Conservation (phyloP, 1,140 invertebrate species). For the Teleogryllus occipitalis region DNA sequence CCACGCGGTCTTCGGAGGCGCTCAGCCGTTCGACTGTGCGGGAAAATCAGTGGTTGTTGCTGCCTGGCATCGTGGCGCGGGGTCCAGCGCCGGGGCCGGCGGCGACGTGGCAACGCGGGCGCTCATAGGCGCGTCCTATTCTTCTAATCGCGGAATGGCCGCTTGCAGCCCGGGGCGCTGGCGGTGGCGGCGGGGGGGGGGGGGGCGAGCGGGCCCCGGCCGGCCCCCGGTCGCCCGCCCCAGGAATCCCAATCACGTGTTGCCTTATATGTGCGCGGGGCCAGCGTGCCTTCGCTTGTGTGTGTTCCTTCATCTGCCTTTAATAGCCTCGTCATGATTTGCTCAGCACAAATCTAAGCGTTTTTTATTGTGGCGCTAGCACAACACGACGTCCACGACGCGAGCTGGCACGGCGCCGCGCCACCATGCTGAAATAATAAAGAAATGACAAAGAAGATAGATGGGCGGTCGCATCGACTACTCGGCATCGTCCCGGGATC, state of each 20-base stretch:
- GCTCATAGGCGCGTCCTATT: not conserved
- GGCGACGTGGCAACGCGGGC: not conserved
- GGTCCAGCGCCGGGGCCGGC: not conserved
- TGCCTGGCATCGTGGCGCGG: not conserved
- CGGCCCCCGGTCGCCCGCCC: too few species aligned
- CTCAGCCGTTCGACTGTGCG: too few species aligned
- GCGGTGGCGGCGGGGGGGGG: too few species aligned
- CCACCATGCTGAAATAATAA: not conserved
- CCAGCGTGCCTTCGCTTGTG: not conserved
- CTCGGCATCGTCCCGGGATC: too few species aligned
- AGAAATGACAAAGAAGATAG: not conserved
- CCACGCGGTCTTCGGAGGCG: too few species aligned
- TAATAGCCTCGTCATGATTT: conserved; percentile 1
- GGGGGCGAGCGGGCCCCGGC: too few species aligned
- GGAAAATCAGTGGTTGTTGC: too few species aligned
- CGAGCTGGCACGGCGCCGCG: not conserved
- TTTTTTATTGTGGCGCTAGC: not conserved
- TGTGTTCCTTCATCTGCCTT: not conserved
- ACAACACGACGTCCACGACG: not conserved
- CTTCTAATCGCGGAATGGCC: not conserved
- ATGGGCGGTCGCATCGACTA: not conserved
- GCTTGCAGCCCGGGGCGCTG: too few species aligned
- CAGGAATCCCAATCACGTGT: not conserved
- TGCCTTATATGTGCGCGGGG: not conserved
- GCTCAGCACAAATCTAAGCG: not conserved